Conservation (phyloP, 1,140 invertebrate genomes). For the Trichonephila clavipes region DNA sequence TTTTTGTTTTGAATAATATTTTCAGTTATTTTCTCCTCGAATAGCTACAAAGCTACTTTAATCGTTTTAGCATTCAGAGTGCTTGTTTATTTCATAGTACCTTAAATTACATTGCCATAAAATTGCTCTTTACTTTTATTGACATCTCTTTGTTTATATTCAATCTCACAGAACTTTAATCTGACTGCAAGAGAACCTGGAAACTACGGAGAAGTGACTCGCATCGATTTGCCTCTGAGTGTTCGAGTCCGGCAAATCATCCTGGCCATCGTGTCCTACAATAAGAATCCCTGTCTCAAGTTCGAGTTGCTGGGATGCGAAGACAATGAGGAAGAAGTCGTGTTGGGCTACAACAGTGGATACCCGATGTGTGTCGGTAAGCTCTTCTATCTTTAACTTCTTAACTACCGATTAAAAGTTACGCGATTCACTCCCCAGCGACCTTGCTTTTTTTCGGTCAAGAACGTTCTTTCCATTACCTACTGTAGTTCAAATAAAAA, state of each 20-base stretch:
- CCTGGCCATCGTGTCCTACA: slow-evolving; percentile 94
- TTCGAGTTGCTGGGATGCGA: slow-evolving; percentile 98
- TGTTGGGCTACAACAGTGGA: slow-evolving; percentile 95
- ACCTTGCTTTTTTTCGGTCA: no score
- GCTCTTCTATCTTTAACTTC: not conserved
- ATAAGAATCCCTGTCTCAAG: slow-evolving; percentile 97
- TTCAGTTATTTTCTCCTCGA: no score
- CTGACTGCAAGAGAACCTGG: slow-evolving; percentile 93
- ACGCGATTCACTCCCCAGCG: no score
- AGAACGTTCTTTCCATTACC: no score
- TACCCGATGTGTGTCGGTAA: slow-evolving; percentile 89
- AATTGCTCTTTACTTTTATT: no score
- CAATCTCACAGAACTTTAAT: slow-evolving; percentile 87
- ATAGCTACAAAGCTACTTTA: no score
- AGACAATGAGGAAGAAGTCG: slow-evolving; percentile 86
- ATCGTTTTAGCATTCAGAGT: no score
- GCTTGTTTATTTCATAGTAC: no score
- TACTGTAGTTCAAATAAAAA: no score
- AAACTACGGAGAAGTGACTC: slow-evolving; percentile 96
- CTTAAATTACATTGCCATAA: no score
- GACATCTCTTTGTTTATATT: no score
- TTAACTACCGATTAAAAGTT: not conserved
- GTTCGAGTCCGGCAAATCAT: slow-evolving; percentile 96
- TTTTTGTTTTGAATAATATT: not conserved
- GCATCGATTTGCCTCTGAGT: slow-evolving; percentile 96